Evolutionary conservation across 2,888 invertebrate species (phyloP).

Genomic region (Latheticus oryzae): DNA sequence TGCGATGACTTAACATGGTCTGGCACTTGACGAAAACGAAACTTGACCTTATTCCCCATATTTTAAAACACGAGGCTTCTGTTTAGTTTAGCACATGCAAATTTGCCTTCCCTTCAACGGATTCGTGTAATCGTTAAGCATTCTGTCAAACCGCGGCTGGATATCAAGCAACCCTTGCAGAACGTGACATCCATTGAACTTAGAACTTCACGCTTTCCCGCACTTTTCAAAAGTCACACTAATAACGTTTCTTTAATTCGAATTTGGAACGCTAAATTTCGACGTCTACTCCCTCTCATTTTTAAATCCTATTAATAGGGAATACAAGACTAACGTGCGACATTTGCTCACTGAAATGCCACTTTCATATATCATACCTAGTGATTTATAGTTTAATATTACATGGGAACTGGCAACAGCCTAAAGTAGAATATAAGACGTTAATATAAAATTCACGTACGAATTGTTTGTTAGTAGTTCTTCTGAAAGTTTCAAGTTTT

Average conservation of each 20-base stretch:
- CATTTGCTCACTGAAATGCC: conserved; percentile 23
- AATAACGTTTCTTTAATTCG: conserved; percentile 35
- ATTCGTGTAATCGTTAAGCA: conserved; percentile 46
- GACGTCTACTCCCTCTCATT: conserved; percentile 20
- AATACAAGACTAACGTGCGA: conserved; percentile 8
- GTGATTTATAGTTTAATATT: conserved; percentile 29
- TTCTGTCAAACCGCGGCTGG: conserved; percentile 43
- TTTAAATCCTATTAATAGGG: conserved; percentile 18
- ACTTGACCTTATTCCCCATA: conserved; percentile 41
- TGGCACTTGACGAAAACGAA: conserved; percentile 35
- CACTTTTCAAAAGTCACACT: conserved; percentile 31
- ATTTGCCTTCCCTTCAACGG: conserved; percentile 37
- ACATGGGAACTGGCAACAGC: conserved; percentile 15
- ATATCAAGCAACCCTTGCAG: conserved; percentile 40
- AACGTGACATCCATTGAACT: conserved; percentile 42
- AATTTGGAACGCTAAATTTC: conserved; percentile 8
- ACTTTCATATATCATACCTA: conserved; percentile 20
- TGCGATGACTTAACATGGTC: conserved; percentile 18
- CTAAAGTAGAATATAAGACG: conserved; percentile 11
- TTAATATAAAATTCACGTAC: conserved; percentile 28
- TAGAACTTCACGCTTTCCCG: conserved; percentile 25
- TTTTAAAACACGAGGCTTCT: conserved; percentile 40
- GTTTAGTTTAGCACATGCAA: conserved; percentile 44
- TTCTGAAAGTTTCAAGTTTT: too few species aligned
- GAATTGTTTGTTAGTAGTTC: too few species aligned